Evolutionary conservation across 2,113 vertebrate species (phyloP).

Genomic region (Solea solea): DNA sequence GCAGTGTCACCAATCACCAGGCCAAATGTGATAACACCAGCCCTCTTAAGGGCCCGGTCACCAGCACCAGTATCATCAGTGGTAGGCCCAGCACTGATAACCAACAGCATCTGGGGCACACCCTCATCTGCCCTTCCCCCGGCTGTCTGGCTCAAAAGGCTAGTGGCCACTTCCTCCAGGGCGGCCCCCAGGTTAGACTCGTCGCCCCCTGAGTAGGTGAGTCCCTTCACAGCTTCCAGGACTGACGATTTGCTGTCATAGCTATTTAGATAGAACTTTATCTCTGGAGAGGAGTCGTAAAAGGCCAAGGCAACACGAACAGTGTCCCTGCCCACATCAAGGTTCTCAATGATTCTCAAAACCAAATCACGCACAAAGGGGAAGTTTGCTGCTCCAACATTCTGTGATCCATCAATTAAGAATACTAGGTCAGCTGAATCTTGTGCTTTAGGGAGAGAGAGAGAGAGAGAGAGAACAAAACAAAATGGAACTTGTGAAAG

Average conservation of each 20-base stretch:
- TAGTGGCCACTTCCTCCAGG: conserved; percentile 88
- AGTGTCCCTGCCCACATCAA: conserved; percentile 88
- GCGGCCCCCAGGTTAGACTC: conserved; percentile 90
- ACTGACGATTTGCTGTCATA: conserved; percentile 86
- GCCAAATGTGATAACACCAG: conserved; percentile 86
- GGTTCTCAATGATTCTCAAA: conserved; percentile 92
- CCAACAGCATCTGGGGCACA: conserved; percentile 91
- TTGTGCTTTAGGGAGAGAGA: conserved; percentile 88
- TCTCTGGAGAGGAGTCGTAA: conserved; percentile 87
- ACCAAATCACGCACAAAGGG: conserved; percentile 90
- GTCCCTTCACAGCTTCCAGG: conserved; percentile 87
- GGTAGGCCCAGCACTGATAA: conserved; percentile 91
- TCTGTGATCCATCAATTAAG: conserved; percentile 99
- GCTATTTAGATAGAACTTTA: conserved; percentile 89
- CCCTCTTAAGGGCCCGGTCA: conserved; percentile 89
- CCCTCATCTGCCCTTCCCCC: conserved; percentile 93
- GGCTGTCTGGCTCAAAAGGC: conserved; percentile 85
- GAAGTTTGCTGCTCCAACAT: conserved; percentile 94
- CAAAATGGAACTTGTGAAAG: conserved; percentile 95
- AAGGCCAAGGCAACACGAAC: conserved; percentile 91
- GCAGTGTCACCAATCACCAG: conserved; percentile 85
- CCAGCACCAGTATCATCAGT: conserved; percentile 90
- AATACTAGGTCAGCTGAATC: conserved; percentile 97
- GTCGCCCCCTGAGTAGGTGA: conserved; percentile 85
- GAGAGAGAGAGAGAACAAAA: conserved; percentile 82